Evolutionary conservation across 2,888 invertebrate genomes (phyloP).

Genomic region (Dasypogon diadema): DNA sequence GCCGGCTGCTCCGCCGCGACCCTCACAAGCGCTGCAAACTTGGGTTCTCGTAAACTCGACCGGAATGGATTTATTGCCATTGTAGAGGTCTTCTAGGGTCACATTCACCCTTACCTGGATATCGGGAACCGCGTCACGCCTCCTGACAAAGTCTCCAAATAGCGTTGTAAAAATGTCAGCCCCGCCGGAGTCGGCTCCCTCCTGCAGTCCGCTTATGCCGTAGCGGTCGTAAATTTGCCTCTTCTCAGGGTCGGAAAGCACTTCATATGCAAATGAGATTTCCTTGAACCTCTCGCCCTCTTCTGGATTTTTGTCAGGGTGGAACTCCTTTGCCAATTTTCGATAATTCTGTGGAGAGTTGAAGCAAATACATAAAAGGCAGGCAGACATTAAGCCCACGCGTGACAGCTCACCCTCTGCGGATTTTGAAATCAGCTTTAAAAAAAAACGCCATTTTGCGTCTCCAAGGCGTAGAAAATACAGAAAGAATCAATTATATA

Average conservation of each 20-base stretch:
- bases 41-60: slow-evolving; percentile 63
- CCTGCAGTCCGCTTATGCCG: slow-evolving; percentile 90
- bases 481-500: slow-evolving; percentile 1
- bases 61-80: slow-evolving; percentile 80
- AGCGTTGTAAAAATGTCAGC: slow-evolving; percentile 79
- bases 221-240: slow-evolving; percentile 86
- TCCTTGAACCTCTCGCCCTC: slow-evolving; percentile 96
- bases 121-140: slow-evolving; percentile 75
- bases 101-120: slow-evolving; percentile 87
- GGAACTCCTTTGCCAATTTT: slow-evolving; percentile 92
- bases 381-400: too few relatives aligned
- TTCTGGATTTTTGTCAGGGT: slow-evolving; percentile 91
- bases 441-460: slow-evolving; percentile 17
- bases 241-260: slow-evolving; percentile 90
- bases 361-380: slow-evolving; percentile 6
- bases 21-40: slow-evolving; percentile 63
- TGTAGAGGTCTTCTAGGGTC: slow-evolving; percentile 89
- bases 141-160: slow-evolving; percentile 74
- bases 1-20: slow-evolving; percentile 77
- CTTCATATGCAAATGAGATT: slow-evolving; percentile 95
- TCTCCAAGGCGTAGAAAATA: background rate
- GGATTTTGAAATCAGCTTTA: background rate
- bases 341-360: slow-evolving; percentile 81
- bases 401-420: background rate
- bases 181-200: slow-evolving; percentile 75